Base-by-base conservation (phyloP, 2,113 vertebrate genomes). In the Hemicordylus capensis region DNA sequence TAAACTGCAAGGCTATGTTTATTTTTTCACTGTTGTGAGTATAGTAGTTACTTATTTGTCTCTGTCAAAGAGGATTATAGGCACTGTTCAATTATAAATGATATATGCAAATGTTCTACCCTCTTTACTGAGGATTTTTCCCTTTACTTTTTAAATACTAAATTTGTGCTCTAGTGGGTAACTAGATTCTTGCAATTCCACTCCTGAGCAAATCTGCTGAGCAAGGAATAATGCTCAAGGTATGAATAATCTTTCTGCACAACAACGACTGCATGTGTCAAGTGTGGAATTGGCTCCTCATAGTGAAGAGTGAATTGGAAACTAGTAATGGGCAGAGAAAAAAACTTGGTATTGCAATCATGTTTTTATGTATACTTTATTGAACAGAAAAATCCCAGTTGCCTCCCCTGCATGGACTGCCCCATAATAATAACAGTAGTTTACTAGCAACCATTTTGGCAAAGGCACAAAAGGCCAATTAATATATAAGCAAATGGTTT, bases 11-110 rank as follows among this genome's bases (percentile, higher is more conserved):
- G 58, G 34, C 78, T 83, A 1, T 86, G 79, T 93, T 94, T 94
- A 70, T 91, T 95, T 92, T 92, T 79, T 81, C 83, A 81, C 86
- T 86, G 75, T 0, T 4, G 28, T 85, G 90, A 84, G 73, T 54
- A 10, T 82, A 81, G 70, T 78, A 80, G 87, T 86, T 90, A 85
- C 87, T 82, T 87, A 46, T 93, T 93, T 92, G 89, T 87, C 91
- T 88, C 64, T 83, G 46, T 88, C 87, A 86, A 84, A 87, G 86
- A 88, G 80, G 84, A 93, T 92, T 93, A 91, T 79, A 90, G 74
- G 81, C 66, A 81, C 88, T 89, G 90, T 92, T 91, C 93, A 92
- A 84, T 94, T 93, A 89, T 42, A 93, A 90, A 86, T 92, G 76
- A 88, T 89, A 85, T 85, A 79, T 9, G 0, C 80, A 88, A 92